Percentiles rank a stretch among this genome's conserved stretches.
Conservation (phyloP, 2,113 vertebrate genomes). For the Myrmophylax atrothorax region DNA sequence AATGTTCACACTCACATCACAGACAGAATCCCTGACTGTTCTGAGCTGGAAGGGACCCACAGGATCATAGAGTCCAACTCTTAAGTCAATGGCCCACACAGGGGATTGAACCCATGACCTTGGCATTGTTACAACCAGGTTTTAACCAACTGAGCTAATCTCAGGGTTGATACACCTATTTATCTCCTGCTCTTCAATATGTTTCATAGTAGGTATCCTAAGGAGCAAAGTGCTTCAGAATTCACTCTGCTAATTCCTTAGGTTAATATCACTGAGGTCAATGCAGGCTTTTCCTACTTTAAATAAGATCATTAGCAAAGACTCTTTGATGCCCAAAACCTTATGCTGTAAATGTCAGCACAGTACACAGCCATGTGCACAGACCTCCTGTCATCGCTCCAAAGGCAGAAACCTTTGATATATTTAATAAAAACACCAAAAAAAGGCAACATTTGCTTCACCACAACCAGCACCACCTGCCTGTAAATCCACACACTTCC, state of each 20-base stretch:
- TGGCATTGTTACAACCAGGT: no score
- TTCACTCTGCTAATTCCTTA: not conserved
- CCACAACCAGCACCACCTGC: not conserved
- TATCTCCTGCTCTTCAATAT: not conserved
- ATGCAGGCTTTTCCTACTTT: not conserved
- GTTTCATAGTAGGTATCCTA: not conserved
- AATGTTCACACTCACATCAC: accelerated
- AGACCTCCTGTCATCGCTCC: not conserved
- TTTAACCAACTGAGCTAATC: no score
- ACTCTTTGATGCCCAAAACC: not conserved
- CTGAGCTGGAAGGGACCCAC: no score
- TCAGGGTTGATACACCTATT: not conserved
- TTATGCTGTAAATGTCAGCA: not conserved
- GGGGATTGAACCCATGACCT: no score
- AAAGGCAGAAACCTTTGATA: not conserved
- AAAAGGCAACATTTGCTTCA: not conserved
- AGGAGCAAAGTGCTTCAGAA: not conserved
- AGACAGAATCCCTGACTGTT: no score
- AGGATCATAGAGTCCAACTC: no score
- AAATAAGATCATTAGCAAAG: not conserved
- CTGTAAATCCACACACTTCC: not conserved
- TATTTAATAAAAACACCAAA: not conserved
- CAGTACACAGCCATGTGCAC: not conserved
- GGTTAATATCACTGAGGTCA: not conserved
- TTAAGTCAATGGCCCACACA: no score